Conservation (phyloP, 2,888 invertebrate genomes). For the Dichetophora obliterata region DNA sequence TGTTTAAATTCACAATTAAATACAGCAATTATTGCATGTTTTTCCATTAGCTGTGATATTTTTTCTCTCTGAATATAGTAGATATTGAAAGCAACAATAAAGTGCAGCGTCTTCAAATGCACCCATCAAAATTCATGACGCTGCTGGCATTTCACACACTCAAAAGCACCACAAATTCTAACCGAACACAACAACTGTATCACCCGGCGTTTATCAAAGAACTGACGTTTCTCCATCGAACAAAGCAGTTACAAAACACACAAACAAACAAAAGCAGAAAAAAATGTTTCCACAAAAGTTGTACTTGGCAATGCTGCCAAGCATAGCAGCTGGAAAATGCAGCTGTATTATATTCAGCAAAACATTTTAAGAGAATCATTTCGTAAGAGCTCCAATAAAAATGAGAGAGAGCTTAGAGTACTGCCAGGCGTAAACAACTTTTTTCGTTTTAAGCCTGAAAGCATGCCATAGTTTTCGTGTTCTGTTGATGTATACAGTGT, state of each 20-base stretch:
- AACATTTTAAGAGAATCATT: not conserved
- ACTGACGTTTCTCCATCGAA: slow-evolving; percentile 13
- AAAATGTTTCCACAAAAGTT: not conserved
- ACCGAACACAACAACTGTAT: not conserved
- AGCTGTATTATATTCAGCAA: not conserved
- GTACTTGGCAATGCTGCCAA: not conserved
- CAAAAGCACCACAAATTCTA: not conserved
- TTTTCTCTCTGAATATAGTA: not conserved
- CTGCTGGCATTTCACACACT: not conserved
- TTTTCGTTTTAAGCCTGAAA: not conserved
- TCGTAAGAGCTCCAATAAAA: not conserved
- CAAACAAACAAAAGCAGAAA: not conserved
- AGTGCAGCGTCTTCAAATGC: not conserved
- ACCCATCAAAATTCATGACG: not conserved
- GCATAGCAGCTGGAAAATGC: not conserved
- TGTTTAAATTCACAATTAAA: too few species aligned
- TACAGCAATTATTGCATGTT: too few species aligned
- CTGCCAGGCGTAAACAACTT: not conserved
- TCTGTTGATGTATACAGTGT: too few species aligned
- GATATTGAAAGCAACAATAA: not conserved
- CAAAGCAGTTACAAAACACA: not conserved
- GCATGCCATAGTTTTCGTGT: not conserved
- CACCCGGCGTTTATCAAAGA: slow-evolving; percentile 4
- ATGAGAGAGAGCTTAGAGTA: not conserved
- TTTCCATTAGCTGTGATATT: not conserved